These are phyloP conservation scores for Centropristis striata DNA, from an alignment of 2,113 vertebrate species.

Conservation along the genomic window DNA sequence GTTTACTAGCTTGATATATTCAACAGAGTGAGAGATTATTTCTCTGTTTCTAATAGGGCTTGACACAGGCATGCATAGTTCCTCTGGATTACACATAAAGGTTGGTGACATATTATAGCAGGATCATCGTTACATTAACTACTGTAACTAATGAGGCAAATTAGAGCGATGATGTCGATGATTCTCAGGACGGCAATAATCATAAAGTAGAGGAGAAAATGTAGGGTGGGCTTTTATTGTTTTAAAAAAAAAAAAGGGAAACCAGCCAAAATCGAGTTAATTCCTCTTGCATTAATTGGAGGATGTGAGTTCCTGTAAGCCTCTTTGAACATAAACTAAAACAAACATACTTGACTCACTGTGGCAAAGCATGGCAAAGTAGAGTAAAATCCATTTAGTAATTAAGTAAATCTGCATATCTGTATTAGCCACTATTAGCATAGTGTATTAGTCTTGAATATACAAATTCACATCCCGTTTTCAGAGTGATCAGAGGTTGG, in stretches of 20 bases:
- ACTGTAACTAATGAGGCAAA: slow-evolving; percentile 81
- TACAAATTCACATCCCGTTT: slow-evolving; percentile 75
- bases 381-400: slow-evolving; percentile 81
- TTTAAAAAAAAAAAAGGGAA: slow-evolving; percentile 57
- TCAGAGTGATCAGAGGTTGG: slow-evolving; percentile 73
- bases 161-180: slow-evolving; percentile 67
- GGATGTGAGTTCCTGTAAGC: slow-evolving; percentile 72
- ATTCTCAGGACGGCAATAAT: slow-evolving; percentile 68
- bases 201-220: slow-evolving; percentile 64
- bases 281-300: slow-evolving; percentile 69
- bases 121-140: slow-evolving; percentile 74
- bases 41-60: slow-evolving; percentile 60
- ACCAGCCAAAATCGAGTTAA: slow-evolving; percentile 75
- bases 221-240: slow-evolving; percentile 65
- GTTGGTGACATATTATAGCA: slow-evolving; percentile 66
- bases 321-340: slow-evolving; percentile 77
- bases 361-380: slow-evolving; percentile 69
- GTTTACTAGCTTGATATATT: slow-evolving; percentile 68
- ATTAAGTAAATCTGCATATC: slow-evolving; percentile 86
- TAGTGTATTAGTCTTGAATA: slow-evolving; percentile 79
- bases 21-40: slow-evolving; percentile 52
- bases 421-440: slow-evolving; percentile 84
- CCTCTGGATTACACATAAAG: slow-evolving; percentile 65
- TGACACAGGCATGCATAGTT: slow-evolving; percentile 45
- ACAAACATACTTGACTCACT: slow-evolving; percentile 80